A percentile compares a stretch with the other conserved stretches of the same genome.
These are phyloP conservation scores for Sceliomorpha sp. DNA, from an alignment of 2,888 invertebrate genomes.

Conservation along the genomic window DNA sequence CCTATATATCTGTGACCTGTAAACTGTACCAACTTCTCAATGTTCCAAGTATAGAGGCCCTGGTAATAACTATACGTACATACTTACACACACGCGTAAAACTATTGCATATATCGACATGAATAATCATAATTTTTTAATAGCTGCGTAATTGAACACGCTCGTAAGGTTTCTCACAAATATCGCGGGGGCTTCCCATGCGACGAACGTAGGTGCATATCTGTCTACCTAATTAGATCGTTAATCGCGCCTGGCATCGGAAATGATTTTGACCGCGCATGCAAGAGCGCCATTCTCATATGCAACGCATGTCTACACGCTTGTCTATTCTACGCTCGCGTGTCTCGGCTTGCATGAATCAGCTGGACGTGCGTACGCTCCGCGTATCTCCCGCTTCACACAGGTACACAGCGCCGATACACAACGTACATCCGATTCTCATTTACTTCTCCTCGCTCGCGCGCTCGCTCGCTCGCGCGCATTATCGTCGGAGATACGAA, in stretches of 20 bases:
- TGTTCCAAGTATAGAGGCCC: no score
- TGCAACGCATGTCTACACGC: conserved; percentile 41
- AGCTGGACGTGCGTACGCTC: conserved; percentile 41
- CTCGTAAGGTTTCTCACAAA: conserved; percentile 2
- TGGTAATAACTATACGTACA: no score
- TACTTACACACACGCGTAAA: no score
- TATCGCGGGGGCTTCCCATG: background rate
- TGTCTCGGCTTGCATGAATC: conserved; percentile 49
- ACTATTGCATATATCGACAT: no score
- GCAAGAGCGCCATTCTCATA: conserved; percentile 26
- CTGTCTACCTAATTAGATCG: conserved; percentile 27
- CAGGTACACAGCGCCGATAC: conserved; percentile 30
- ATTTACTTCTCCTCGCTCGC: conserved; percentile 30
- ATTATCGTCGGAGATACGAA: conserved; percentile 40
- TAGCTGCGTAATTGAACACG: background rate
- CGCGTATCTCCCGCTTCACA: conserved; percentile 19
- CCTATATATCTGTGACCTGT: no score
- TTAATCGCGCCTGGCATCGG: conserved; percentile 38
- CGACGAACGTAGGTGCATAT: background rate
- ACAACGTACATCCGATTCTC: conserved; percentile 30
- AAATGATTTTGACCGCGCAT: conserved; percentile 45
- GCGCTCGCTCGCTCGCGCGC: no score
- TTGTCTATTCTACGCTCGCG: conserved; percentile 40
- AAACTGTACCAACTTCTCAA: no score
- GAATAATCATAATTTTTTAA: background rate